Evolutionary conservation across 2,888 invertebrate genomes (phyloP).

Genomic region (Lumbricus terrestris): DNA sequence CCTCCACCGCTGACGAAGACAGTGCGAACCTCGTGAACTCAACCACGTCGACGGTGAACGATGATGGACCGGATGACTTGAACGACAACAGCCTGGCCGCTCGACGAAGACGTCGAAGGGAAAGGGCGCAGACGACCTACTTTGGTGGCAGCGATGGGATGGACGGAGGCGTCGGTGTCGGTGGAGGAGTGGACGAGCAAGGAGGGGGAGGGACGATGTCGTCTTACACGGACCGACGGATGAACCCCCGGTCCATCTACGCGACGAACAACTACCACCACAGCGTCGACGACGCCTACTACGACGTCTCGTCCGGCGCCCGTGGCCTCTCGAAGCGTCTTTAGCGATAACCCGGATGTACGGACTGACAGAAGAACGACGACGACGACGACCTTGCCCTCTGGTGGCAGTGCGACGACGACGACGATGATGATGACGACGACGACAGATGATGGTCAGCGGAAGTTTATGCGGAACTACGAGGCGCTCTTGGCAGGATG

Average conservation of each 20-base stretch:
- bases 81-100: slow-evolving; percentile 32
- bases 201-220: background rate
- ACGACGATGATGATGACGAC: background rate
- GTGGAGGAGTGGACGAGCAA: too few relatives aligned
- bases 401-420: background rate
- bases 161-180: background rate
- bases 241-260: slow-evolving; percentile 17
- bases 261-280: slow-evolving; percentile 32
- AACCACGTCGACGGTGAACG: background rate
- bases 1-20: background rate
- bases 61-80: slow-evolving; percentile 17
- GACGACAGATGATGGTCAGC: background rate
- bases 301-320: slow-evolving; percentile 25
- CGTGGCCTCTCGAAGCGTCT: slow-evolving; percentile 27
- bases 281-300: slow-evolving; percentile 29
- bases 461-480: slow-evolving; percentile 11
- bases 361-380: slow-evolving; percentile 21
- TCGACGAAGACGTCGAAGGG: slow-evolving; percentile 35
- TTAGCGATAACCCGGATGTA: slow-evolving; percentile 29
- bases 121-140: slow-evolving; percentile 31
- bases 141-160: slow-evolving; percentile 14
- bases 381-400: too few relatives aligned
- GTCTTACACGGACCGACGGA: slow-evolving; percentile 24
- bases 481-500: slow-evolving; percentile 9
- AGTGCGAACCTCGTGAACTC: background rate